Base-by-base conservation (phyloP, 1,140 invertebrate species). In the Bombus fervidus region DNA sequence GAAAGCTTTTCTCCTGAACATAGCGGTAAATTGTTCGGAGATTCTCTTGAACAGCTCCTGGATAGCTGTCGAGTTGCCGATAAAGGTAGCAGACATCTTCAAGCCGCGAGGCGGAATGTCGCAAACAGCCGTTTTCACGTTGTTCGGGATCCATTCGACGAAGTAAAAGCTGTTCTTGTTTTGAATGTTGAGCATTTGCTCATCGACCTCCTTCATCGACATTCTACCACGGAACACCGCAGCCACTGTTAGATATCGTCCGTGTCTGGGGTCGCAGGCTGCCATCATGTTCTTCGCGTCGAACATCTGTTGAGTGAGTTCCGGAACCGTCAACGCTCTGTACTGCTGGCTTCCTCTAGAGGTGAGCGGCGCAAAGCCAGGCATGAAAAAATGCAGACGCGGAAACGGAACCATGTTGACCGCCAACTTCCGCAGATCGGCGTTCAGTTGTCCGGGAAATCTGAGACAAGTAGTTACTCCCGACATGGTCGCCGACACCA, bases 391-490 rank as follows among this genome's bases (percentile, higher is more conserved):
- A 94, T 99, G 98, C 34, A 99, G 96, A 93, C 98, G 97, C 69
- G 98, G 98, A 95, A 98, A 97, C 62, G 98, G 98, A 5, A 98
- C 98, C 98, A 98, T 98, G 94, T 99, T 99, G n/a, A 99, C 99
- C 43, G 99, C 99, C 86, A 99, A 94, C 96, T 99, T 99, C 75
- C 99, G 96, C 68, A 99, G 95, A 96, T 99, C 99, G 74, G 99
- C 98, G 92, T 98, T 98, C 85, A 98, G 91, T 93, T 98, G 97
- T 76, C 97, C 97, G 13, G 97, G 97, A 95, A 97, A 97, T 85
- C 88, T 71, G 91, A 95, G 96, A 90, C 97, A 98, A 3, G 96
- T 97, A 68, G 97, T 98, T 5, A 98, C 97, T 5, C 97, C 98
- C 62, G 97, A 98, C 97, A 97, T 97, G 92, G 96, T 97, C 66